phyloP scores from a whole-genome alignment of 2,113 vertebrate species.

The Scophthalmus maximus region DNA sequence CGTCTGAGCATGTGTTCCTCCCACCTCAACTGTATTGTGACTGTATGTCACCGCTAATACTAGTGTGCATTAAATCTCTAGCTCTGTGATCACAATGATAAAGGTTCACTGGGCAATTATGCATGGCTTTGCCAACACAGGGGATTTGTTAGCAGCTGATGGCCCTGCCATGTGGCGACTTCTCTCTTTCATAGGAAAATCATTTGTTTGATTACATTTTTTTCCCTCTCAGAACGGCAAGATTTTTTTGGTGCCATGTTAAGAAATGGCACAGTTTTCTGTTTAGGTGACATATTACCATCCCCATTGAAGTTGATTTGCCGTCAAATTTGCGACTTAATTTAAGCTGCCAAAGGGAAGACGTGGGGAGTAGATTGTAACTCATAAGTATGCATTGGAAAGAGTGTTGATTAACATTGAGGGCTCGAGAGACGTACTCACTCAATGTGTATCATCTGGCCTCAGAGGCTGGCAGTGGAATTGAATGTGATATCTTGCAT shows the following conservation, averaged over 20 bases:
- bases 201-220: conserved; percentile 59
- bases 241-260: conserved; percentile 19
- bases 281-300: conserved; percentile 71
- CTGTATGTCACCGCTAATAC: conserved; percentile 65
- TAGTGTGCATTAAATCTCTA: conserved; percentile 59
- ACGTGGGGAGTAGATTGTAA: conserved; percentile 72
- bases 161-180: conserved; percentile 19
- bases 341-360: conserved; percentile 76
- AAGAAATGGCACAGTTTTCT: conserved; percentile 43
- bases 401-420: conserved; percentile 77
- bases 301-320: conserved; percentile 74
- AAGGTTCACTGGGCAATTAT: conserved; percentile 67
- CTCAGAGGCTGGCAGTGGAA: conserved; percentile 70
- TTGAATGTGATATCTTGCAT: conserved; percentile 75
- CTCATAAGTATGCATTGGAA: conserved; percentile 80
- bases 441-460: conserved; percentile 71
- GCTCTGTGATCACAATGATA: conserved; percentile 58
- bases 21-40: conserved; percentile 59
- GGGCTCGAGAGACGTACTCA: conserved; percentile 66
- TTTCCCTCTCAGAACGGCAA: conserved; percentile 39
- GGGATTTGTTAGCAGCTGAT: conserved; percentile 57
- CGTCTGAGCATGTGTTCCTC: conserved; percentile 58
- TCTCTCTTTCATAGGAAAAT: conserved; percentile 37
- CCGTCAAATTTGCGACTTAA: conserved; percentile 73
- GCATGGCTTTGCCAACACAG: conserved; percentile 48